Evolutionary conservation across 2,797 vertebrate genomes (phyloP).

Genomic region (Lutjanus campechanus): DNA sequence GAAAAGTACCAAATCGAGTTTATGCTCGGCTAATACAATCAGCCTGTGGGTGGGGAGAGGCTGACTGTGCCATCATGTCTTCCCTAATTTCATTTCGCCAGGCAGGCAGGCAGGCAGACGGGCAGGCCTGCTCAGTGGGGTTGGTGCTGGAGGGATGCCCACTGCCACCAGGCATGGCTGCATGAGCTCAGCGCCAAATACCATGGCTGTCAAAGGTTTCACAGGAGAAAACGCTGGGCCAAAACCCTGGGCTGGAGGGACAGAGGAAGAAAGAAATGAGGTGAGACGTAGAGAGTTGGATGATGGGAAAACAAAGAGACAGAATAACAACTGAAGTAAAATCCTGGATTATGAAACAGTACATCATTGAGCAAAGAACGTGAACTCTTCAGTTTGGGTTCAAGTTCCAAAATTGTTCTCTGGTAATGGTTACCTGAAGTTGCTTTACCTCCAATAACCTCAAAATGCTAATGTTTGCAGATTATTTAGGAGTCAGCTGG

Average conservation of each 20-base stretch:
- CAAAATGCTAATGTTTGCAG: not conserved
- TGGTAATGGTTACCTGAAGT: not conserved
- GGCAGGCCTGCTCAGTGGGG: conserved; percentile 64
- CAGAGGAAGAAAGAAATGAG: conserved; percentile 10
- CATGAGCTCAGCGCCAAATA: conserved; percentile 74
- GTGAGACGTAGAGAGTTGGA: conserved; percentile 9
- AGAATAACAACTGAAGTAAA: not conserved
- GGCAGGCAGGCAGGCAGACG: conserved; percentile 64
- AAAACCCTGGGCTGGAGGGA: conserved; percentile 27
- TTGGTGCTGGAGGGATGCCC: conserved; percentile 65
- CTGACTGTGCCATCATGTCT: conserved; percentile 85
- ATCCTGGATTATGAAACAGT: not conserved
- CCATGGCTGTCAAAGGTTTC: conserved; percentile 78
- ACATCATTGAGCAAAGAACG: not conserved
- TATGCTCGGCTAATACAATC: conserved; percentile 79
- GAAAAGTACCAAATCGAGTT: conserved; percentile 81
- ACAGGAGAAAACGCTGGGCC: conserved; percentile 56
- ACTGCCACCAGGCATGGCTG: conserved; percentile 72
- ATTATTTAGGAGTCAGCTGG: too few relatives aligned
- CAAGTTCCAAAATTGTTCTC: not conserved
- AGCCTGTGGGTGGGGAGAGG: conserved; percentile 80
- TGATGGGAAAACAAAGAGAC: conserved; percentile 21
- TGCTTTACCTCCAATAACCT: not conserved
- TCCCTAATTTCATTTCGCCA: conserved; percentile 82
- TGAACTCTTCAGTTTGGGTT: not conserved